These are phyloP conservation scores for Dicentrarchus labrax DNA, from an alignment of 2,113 vertebrate species.

Conservation along the genomic window DNA sequence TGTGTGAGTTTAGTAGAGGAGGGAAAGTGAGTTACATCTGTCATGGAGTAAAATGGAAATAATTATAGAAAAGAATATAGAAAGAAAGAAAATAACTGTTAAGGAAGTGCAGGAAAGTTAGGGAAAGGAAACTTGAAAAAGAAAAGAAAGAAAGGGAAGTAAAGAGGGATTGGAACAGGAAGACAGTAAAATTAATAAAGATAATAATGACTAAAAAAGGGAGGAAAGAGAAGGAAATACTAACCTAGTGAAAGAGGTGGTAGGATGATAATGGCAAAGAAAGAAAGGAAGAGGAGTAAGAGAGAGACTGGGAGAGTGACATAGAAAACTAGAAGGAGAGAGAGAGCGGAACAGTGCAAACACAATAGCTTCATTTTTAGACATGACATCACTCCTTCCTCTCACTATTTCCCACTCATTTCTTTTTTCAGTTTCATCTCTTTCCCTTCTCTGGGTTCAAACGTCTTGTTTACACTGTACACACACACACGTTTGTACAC, in stretches of 20 bases:
- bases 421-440: slow-evolving; percentile 8
- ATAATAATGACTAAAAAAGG: background rate
- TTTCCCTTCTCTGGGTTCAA: slow-evolving; percentile 17
- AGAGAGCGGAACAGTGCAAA: slow-evolving; percentile 6
- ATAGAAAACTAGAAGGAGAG: background rate
- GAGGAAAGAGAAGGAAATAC: background rate
- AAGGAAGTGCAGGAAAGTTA: background rate
- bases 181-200: background rate
- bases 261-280: no score
- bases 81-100: background rate
- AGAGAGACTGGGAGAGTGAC: background rate
- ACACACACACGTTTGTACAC: background rate
- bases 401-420: slow-evolving; percentile 23
- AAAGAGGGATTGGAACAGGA: background rate
- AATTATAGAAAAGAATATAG: background rate
- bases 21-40: slow-evolving; percentile 8
- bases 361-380: slow-evolving; percentile 44
- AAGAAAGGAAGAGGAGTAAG: background rate
- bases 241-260: background rate
- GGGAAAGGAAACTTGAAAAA: background rate
- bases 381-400: slow-evolving; percentile 55
- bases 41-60: background rate
- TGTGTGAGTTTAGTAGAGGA: background rate
- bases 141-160: background rate
- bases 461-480: slow-evolving; percentile 44